A percentile compares a stretch with the other conserved stretches of the same genome.
Evolutionary conservation across 2,888 invertebrate genomes (phyloP).

Genomic region (Caenorhabditis zanzibari): DNA sequence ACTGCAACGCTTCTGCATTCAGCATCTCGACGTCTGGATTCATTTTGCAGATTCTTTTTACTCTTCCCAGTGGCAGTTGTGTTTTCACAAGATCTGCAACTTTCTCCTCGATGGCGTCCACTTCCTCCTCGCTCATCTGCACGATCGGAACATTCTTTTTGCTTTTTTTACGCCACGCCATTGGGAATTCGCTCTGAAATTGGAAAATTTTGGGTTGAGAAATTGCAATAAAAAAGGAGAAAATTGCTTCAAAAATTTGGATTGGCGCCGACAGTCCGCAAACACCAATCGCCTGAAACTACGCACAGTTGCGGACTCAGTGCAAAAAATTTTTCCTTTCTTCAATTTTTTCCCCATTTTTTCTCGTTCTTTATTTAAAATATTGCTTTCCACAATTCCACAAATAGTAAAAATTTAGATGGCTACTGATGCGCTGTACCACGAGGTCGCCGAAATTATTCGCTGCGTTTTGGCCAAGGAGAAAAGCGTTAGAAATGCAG

Average conservation of each 20-base stretch:
- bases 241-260: background rate
- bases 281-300: slow-evolving; percentile 11
- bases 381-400: slow-evolving; percentile 36
- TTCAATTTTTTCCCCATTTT: slow-evolving; percentile 4
- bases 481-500: slow-evolving; percentile 75
- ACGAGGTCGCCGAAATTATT: slow-evolving; percentile 76
- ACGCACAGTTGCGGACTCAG: slow-evolving; percentile 24
- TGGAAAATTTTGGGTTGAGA: background rate
- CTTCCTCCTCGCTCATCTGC: slow-evolving; percentile 52
- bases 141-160: slow-evolving; percentile 46
- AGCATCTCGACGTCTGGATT: slow-evolving; percentile 73
- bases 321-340: slow-evolving; percentile 16
- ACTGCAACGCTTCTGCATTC: slow-evolving; percentile 72
- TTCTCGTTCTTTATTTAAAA: slow-evolving; percentile 8
- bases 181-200: slow-evolving; percentile 29
- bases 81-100: slow-evolving; percentile 54
- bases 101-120: slow-evolving; percentile 45
- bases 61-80: slow-evolving; percentile 69
- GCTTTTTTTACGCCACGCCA: slow-evolving; percentile 56
- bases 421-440: slow-evolving; percentile 73
- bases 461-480: slow-evolving; percentile 74
- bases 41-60: slow-evolving; percentile 69
- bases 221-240: slow-evolving; percentile 6
- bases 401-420: slow-evolving; percentile 55
- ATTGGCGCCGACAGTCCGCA: slow-evolving; percentile 34